These are phyloP conservation scores for Menidia menidia DNA, from an alignment of 2,797 vertebrate species.

Conservation along the genomic window DNA sequence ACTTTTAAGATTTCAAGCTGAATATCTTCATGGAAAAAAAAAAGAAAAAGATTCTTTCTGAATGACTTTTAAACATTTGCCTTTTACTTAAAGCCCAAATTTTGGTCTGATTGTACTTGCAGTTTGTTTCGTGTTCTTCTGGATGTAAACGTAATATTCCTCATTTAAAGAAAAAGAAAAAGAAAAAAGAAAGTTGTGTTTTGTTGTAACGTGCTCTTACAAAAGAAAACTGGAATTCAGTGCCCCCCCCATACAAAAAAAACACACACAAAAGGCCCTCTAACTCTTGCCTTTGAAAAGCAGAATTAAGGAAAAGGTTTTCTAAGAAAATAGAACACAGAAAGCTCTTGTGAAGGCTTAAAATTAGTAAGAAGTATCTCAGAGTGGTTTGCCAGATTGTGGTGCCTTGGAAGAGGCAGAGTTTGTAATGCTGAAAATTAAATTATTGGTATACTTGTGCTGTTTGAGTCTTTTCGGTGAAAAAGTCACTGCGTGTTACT, in stretches of 20 bases:
- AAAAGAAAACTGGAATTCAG: too few species aligned
- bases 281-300: not conserved
- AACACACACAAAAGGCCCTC: too few species aligned
- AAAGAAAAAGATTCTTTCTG: not conserved
- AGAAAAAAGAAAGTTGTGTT: constrained; percentile 37
- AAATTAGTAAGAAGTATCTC: not conserved
- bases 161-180: constrained; percentile 1
- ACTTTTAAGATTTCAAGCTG: constrained; percentile 25
- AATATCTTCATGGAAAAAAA: not conserved
- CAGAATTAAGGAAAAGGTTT: not conserved
- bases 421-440: constrained; percentile 18
- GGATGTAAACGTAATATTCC: constrained; percentile 27
- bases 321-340: not conserved
- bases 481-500: constrained; percentile 6
- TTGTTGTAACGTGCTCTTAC: constrained; percentile 18
- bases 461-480: not conserved
- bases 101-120: constrained; percentile 26
- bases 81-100: constrained; percentile 23
- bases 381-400: not conserved
- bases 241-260: too few species aligned
- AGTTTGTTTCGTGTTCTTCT: constrained; percentile 39
- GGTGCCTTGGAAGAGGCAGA: constrained; percentile 16
- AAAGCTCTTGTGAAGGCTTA: constrained; percentile 5
- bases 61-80: constrained; percentile 3
- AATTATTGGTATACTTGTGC: constrained; percentile 1